Percentiles rank a stretch among this genome's conserved stretches.
Evolutionary conservation across 2,113 vertebrate genomes (phyloP).

Genomic region (Daboia siamensis): DNA sequence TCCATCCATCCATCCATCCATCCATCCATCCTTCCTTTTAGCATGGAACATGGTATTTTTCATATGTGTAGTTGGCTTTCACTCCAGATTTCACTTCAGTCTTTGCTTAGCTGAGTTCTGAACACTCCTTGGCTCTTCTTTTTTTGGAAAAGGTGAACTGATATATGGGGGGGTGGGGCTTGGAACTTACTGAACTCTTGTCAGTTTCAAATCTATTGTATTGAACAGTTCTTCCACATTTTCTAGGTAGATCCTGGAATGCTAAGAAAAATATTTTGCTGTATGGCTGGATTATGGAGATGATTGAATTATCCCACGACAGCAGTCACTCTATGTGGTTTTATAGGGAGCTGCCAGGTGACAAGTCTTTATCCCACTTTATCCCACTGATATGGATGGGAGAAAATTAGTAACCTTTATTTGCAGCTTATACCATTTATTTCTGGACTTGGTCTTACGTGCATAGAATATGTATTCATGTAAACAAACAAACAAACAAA

Average conservation of each 20-base stretch:
- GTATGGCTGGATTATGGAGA: background rate
- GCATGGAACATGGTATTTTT: background rate
- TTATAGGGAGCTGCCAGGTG: background rate
- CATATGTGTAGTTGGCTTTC: background rate
- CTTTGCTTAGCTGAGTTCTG: background rate
- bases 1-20: too few species aligned
- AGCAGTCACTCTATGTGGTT: background rate
- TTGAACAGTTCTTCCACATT: background rate
- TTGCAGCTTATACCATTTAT: background rate
- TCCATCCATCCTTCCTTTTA: background rate
- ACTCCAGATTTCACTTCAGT: background rate
- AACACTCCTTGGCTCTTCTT: background rate
- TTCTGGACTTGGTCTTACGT: background rate
- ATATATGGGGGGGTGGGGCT: background rate
- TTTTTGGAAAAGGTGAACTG: background rate
- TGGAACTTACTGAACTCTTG: background rate
- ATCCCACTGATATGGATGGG: background rate
- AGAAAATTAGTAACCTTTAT: slow-evolving; percentile 1
- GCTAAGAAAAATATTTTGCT: background rate
- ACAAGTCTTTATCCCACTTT: background rate
- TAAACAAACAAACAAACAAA: background rate
- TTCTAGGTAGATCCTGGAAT: background rate
- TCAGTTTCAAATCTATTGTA: background rate
- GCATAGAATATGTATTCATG: background rate
- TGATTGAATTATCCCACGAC: background rate